Evolutionary conservation across 2,113 vertebrate species (phyloP).

Genomic region (Boulengeromyrus knoepffleri): DNA sequence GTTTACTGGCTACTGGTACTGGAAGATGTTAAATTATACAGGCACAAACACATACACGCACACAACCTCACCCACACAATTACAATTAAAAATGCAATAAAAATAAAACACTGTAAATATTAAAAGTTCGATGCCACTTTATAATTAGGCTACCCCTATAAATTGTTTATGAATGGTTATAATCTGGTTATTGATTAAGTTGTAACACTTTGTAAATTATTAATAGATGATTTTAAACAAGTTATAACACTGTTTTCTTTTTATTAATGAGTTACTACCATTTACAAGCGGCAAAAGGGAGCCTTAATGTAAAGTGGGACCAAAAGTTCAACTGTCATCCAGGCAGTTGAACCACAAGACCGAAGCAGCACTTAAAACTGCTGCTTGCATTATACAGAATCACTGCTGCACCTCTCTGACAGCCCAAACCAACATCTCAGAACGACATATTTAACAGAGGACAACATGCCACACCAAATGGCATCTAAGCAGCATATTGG

Average conservation of each 20-base stretch:
- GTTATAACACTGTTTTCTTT: too few relatives aligned
- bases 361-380: neutral
- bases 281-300: too few relatives aligned
- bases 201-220: too few relatives aligned
- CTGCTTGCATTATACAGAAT: neutral
- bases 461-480: neutral
- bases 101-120: neutral
- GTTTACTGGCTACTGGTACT: neutral
- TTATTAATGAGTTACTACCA: too few relatives aligned
- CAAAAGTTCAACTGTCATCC: neutral
- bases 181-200: too few relatives aligned
- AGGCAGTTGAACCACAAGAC: neutral
- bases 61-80: neutral
- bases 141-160: too few relatives aligned
- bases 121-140: too few relatives aligned
- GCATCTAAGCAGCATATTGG: neutral
- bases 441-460: neutral
- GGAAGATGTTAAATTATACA: neutral
- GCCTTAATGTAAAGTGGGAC: too few relatives aligned
- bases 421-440: neutral
- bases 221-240: too few relatives aligned
- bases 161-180: too few relatives aligned
- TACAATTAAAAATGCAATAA: neutral
- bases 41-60: neutral
- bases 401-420: neutral